Percentiles rank a stretch among this genome's conserved stretches.
These are phyloP conservation scores for Penaeus monodon DNA, from an alignment of 2,888 invertebrate genomes.

Conservation along the genomic window DNA sequence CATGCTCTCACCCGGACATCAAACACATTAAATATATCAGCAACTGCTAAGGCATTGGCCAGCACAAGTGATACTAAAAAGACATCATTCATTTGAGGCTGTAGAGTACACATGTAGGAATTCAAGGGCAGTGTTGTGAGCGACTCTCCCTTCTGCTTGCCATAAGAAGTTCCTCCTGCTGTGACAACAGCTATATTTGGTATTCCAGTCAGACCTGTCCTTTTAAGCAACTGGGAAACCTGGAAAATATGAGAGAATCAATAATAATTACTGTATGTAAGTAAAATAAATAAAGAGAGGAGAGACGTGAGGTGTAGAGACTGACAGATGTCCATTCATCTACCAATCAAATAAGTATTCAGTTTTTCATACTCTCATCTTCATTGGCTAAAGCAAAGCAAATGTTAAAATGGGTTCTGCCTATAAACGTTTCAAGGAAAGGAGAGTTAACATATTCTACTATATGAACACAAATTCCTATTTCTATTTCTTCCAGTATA, in stretches of 20 bases:
- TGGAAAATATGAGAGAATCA: slow-evolving; percentile 65
- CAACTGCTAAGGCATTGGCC: slow-evolving; percentile 71
- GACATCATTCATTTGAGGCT: slow-evolving; percentile 73
- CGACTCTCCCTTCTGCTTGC: slow-evolving; percentile 70
- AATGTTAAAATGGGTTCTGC: too few species aligned
- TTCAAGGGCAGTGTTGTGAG: slow-evolving; percentile 71
- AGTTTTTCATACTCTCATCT: too few species aligned
- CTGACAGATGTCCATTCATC: too few species aligned
- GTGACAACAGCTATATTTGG: slow-evolving; percentile 71
- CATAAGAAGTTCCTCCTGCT: slow-evolving; percentile 71
- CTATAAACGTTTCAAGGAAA: too few species aligned
- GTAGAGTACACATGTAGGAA: slow-evolving; percentile 70
- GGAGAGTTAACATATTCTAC: too few species aligned
- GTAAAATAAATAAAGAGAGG: not conserved
- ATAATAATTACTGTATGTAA: not conserved
- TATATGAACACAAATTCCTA: too few species aligned
- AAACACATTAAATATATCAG: slow-evolving; percentile 69
- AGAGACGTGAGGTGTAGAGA: too few species aligned
- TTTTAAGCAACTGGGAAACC: slow-evolving; percentile 66
- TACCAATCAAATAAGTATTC: too few species aligned
- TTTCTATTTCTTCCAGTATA: too few species aligned
- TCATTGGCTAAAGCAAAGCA: too few species aligned
- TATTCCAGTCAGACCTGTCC: slow-evolving; percentile 62
- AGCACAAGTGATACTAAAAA: slow-evolving; percentile 71
- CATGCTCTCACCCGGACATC: slow-evolving; percentile 69